phyloP scores from a whole-genome alignment of 2,888 invertebrate species.

The Cyrtodaria siliqua region DNA sequence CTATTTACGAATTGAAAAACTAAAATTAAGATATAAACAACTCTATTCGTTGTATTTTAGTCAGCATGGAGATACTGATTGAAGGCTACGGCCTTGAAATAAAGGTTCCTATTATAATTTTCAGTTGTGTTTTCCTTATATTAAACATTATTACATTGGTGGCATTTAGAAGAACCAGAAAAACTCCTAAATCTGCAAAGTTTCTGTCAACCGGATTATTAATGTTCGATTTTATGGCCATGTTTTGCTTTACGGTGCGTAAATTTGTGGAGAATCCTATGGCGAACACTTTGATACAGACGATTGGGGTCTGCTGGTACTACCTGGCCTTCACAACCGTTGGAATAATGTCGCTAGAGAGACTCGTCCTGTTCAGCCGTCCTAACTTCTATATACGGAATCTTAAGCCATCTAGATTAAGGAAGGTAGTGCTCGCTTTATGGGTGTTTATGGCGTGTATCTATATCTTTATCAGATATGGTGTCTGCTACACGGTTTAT shows the following conservation, averaged over 20 bases:
- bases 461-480: slow-evolving; percentile 30
- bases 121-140: slow-evolving; percentile 7
- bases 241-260: slow-evolving; percentile 20
- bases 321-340: no score
- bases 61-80: no score
- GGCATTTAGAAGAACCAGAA: slow-evolving; percentile 6
- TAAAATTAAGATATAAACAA: no score
- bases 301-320: no score
- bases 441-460: slow-evolving; percentile 13
- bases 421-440: slow-evolving; percentile 6
- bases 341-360: slow-evolving; percentile 44
- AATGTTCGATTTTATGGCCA: slow-evolving; percentile 23
- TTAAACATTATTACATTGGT: no score
- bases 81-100: no score
- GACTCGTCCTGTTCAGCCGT: slow-evolving; percentile 33
- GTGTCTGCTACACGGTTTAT: slow-evolving; percentile 11
- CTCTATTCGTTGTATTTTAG: no score
- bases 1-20: no score
- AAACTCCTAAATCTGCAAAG: slow-evolving; percentile 18
- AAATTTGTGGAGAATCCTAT: slow-evolving; percentile 25
- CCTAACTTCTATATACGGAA: slow-evolving; percentile 23
- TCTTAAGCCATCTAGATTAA: slow-evolving; percentile 6
- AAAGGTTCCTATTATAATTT: no score
- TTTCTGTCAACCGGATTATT: slow-evolving; percentile 41
- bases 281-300: no score